Base-by-base conservation (phyloP, 2,113 vertebrate genomes). In the Oenanthe oenanthe region DNA sequence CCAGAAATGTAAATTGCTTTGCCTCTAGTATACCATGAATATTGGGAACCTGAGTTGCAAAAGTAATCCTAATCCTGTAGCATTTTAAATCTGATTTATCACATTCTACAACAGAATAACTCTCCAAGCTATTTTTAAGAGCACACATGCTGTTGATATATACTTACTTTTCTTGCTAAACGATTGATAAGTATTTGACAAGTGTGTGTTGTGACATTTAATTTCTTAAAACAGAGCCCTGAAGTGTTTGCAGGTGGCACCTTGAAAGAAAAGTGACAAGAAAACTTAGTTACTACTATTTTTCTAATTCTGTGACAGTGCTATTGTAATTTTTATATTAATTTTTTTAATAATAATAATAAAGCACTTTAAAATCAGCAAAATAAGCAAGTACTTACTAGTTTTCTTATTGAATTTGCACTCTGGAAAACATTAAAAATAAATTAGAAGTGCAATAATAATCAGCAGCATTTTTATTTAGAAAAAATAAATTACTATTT, bases 161-260 rank as follows among this genome's bases (percentile, higher is more conserved):
- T 83, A 94, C 97, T 97, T 92, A 99, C 99, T 98, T 98, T 99
- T 91, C 99, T 98, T 95, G 98, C 98, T 71, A 99, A 96, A 29
- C 99, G 98, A 91, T 99, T 98, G 89, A 99, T 98, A 88, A 99
- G 98, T 79, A 99, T 97, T 95, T 98, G 97, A 94, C 98, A 97
- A 54, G 97, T 91, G 63, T 93, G 81, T 86, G 98, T 99, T 63
- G 99, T 99, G 78, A 99, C 98, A 96, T 99, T 99, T 92, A 99
- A 96, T 96, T 99, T 99, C 95, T 98, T 99, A 97, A 99, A 99
- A 97, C 99, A 99, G 83, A 99, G 98, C 47, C 99, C 99, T 70
- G 98, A 99, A 62, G 98, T 98, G 93, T 98, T 98, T 94, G 98
- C 98, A 86, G 98, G 98, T 32, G 98, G 97, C 94, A 97, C 98